A percentile compares a stretch with the other conserved stretches of the same genome.
Conservation (phyloP, 2,113 vertebrate species). For the Prietella phreatophila region DNA sequence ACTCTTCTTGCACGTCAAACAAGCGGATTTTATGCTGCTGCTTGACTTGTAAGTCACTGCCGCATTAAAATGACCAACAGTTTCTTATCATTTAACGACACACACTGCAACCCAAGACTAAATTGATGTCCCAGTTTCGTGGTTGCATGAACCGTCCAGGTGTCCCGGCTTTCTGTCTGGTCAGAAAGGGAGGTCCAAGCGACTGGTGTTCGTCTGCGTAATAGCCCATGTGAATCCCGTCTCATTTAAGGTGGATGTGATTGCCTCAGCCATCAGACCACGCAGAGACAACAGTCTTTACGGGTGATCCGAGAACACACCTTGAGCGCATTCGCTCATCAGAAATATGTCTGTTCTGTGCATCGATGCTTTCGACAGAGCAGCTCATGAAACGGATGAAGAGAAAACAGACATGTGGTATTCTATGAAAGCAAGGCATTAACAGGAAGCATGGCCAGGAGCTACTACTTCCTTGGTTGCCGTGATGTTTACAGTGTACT, state of each 20-base stretch:
- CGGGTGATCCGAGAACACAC: constrained; percentile 1
- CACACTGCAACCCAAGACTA: background rate
- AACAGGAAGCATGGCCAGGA: constrained; percentile 7
- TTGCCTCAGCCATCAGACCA: constrained; percentile 50
- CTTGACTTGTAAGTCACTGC: background rate
- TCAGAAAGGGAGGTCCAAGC: background rate
- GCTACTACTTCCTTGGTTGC: background rate
- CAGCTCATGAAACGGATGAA: background rate
- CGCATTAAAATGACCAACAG: background rate
- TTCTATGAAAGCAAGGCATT: constrained; percentile 1
- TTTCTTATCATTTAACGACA: background rate
- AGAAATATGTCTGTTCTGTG: constrained; percentile 25
- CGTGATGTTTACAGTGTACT: constrained; percentile 12
- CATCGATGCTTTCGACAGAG: constrained; percentile 23
- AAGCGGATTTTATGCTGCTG: background rate
- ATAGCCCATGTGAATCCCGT: constrained; percentile 60
- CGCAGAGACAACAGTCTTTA: constrained; percentile 7
- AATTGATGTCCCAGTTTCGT: no score
- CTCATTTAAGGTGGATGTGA: constrained; percentile 60
- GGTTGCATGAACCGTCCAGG: background rate
- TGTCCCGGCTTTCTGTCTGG: background rate
- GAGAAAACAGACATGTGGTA: background rate
- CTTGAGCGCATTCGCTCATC: background rate
- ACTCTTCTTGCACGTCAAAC: background rate
- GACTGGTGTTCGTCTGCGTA: constrained; percentile 52